phyloP scores from a whole-genome alignment of 2,113 vertebrate genomes.

The Mesitornis unicolor region DNA sequence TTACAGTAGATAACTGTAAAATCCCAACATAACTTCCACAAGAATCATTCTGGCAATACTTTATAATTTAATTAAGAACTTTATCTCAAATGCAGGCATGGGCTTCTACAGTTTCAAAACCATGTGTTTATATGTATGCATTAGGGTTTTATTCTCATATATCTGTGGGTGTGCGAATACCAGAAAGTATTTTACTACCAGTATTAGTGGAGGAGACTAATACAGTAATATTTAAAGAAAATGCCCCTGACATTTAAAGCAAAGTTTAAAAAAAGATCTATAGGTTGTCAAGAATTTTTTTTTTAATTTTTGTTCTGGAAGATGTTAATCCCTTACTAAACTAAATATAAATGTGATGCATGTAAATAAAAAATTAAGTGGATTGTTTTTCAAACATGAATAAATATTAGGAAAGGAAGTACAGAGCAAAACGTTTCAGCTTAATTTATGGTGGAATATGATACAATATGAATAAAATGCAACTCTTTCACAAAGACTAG shows the following conservation, averaged over 20 bases:
- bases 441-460: not conserved
- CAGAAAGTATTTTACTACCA: conserved; percentile 23
- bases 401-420: not conserved
- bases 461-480: not conserved
- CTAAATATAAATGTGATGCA: not conserved
- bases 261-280: not conserved
- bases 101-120: not conserved
- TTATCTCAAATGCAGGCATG: not conserved
- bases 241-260: not conserved
- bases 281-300: not conserved
- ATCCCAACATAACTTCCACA: not conserved
- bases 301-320: not conserved
- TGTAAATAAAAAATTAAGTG: not conserved
- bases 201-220: conserved; percentile 11
- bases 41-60: not conserved
- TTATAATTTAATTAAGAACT: not conserved
- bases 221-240: not conserved
- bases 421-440: not conserved
- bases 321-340: not conserved
- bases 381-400: not conserved
- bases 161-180: not conserved
- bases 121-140: not conserved
- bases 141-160: not conserved
- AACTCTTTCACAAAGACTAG: not conserved
- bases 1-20: not conserved